Evolutionary conservation across 2,888 invertebrate species (phyloP), one percentile per base, ranked within the genome.

Genomic region (Agonopterix heracliana): DNA sequence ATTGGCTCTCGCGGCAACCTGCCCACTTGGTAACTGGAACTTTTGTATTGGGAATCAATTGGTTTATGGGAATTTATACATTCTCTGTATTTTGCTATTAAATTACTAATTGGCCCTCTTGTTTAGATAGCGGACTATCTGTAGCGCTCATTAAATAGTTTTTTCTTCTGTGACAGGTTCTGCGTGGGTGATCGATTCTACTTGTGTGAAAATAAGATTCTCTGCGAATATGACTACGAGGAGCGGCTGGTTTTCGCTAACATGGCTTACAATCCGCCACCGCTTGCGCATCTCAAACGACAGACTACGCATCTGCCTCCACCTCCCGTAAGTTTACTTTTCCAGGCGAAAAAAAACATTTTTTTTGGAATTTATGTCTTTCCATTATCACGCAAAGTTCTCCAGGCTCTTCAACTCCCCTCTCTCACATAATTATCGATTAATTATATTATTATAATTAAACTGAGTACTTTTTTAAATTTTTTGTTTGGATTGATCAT

Each of bases 151-250:
- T 26, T 26, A 26, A 26, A 26, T 38, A 3, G n/a, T n/a, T n/a
- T n/a, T n/a, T 38, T 38, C n/a, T 38, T 41, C 12, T 13, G 41
- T 57, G 50, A 9, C 91, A 98, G 98, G 90, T 98, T 98, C 89
- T 98, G 98, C 85, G 98, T 98, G 42, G 98, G 98, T 35, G 98
- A 98, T 82, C 93, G 97, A 58, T 98, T 98, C 87, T 98, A 98
- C 87, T 89, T 98, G 65, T 97, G 97, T 87, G 98, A 98, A 86
- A 98, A 98, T 89, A 97, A 98, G 90, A 98, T 98, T 63, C 92
- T 98, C 48, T 98, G 98, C 88, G 98, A 98, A 85, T 98, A 98
- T 78, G 98, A 98, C 82, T 98, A 98, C 77, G 98, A 98, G 76
- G 98, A 98, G 86, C 90, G 98, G 61, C 90, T 97, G 81, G 96